Base-by-base conservation (phyloP, 2,888 invertebrate genomes). In the Listrodromus nycthemerus region DNA sequence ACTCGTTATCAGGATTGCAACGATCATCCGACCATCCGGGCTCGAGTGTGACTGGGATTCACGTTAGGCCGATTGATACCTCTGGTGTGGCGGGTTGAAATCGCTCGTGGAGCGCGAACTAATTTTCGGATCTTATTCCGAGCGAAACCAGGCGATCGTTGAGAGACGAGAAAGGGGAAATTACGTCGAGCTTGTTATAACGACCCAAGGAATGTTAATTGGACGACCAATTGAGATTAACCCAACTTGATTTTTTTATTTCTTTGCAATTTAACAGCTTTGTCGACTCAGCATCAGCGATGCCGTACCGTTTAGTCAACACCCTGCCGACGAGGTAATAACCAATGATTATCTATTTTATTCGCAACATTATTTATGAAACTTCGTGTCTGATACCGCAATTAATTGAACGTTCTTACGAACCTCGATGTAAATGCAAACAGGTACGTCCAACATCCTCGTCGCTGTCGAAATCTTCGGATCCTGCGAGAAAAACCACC, bases 1-100 rank as follows among this genome's bases (percentile, higher is more conserved):
- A 76, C 52, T 67, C 70, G 86, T 85, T 87, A 87, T 86, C 85
- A 83, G 86, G 80, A 82, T 87, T 80, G 80, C 74, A 58, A 83
- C 83, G 80, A 84, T 86, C 82, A 84, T 67, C 58, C 65, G 65
- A 50, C 77, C 50, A 84, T 85, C 82, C 80, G 77, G 80, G 63
- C 67, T 55, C 70, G 79, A 67, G 27, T 67, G 76, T 52, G 52
- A 58, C 45, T 83, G 61, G 45, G 33, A 61, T 82, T 78, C 69
- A 69, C 73, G 69, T 41, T 21, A 7, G 30, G 71, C 71, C 45
- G 48, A 73, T 77, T 71, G 73, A 82, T 55, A 77, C 61, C 58
- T 73, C 33, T 16, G 45, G 48, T 58, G 66, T 63, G 70, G 74
- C 41, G 48, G 24, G 55, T 45, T 45, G 21, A 24, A 63, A 45